These are phyloP conservation scores for Melanerpes formicivorus DNA, from an alignment of 2,113 vertebrate genomes.

Conservation along the genomic window DNA sequence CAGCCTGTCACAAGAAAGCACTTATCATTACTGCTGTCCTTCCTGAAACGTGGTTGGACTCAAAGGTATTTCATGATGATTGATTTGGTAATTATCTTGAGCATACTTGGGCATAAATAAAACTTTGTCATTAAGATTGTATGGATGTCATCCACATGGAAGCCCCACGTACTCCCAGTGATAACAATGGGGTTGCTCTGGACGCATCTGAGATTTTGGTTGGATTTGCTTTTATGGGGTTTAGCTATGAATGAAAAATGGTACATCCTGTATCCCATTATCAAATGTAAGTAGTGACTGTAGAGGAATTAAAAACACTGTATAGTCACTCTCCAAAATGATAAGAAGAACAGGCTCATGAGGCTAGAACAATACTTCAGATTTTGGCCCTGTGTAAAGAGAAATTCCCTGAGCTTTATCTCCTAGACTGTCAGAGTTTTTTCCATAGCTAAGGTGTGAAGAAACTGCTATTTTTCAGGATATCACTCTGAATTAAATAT, in stretches of 20 bases:
- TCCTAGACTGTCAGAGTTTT: not conserved
- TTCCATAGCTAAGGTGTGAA: not conserved
- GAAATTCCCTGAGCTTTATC: not conserved
- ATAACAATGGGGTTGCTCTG: not conserved
- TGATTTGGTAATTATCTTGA: not conserved
- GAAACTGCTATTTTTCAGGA: not conserved
- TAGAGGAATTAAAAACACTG: not conserved
- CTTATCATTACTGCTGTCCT: not conserved
- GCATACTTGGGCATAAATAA: not conserved
- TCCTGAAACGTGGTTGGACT: not conserved
- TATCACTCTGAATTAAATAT: not conserved
- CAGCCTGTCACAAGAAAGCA: not conserved
- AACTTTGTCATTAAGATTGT: not conserved
- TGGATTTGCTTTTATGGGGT: not conserved
- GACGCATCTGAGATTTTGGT: not conserved
- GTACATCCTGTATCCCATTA: not conserved
- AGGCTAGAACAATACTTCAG: not conserved
- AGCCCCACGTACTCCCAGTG: not conserved
- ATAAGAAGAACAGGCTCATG: not conserved
- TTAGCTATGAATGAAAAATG: not conserved
- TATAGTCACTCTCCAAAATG: not conserved
- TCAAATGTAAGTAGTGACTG: not conserved
- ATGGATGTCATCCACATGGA: not conserved
- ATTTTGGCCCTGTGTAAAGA: not conserved
- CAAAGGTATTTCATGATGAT: not conserved